Conservation (phyloP, 2,113 vertebrate genomes). For the Pterophyllum scalare region DNA sequence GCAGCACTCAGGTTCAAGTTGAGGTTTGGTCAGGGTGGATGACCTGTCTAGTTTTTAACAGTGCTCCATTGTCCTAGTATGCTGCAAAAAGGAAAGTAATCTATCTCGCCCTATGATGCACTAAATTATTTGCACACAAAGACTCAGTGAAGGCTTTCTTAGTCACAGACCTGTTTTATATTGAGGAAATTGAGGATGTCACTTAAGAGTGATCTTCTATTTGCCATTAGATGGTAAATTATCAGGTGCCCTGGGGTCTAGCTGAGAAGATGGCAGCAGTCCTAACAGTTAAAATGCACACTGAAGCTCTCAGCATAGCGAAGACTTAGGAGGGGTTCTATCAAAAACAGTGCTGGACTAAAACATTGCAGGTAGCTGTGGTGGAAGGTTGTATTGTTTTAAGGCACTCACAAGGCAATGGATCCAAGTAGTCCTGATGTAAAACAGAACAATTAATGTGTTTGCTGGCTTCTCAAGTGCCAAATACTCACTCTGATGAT, state of each 20-base stretch:
- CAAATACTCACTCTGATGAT: not conserved
- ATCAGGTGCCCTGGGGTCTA: not conserved
- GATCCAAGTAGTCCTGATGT: not conserved
- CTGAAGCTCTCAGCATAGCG: not conserved
- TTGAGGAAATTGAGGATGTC: not conserved
- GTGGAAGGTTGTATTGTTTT: not conserved
- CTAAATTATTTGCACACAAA: conserved; percentile 40
- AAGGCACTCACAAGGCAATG: not conserved
- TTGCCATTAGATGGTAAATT: conserved; percentile 10
- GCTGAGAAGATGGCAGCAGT: not conserved
- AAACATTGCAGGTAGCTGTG: not conserved
- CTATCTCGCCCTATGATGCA: not conserved
- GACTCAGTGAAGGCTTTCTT: not conserved
- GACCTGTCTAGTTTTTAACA: conserved; percentile 25
- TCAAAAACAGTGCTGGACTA: not conserved
- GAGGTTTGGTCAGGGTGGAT: conserved; percentile 7
- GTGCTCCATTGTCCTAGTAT: conserved; percentile 9
- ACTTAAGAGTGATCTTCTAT: not conserved
- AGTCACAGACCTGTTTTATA: not conserved
- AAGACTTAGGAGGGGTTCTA: not conserved
- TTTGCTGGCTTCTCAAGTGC: not conserved
- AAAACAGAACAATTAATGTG: not conserved
- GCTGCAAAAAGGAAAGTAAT: conserved; percentile 8
- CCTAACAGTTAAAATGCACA: not conserved
- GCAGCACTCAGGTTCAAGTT: not conserved